A percentile compares a stretch with the other conserved stretches of the same genome.
Evolutionary conservation across 2,888 invertebrate genomes (phyloP).

Genomic region (Arrhopalites spinosus): DNA sequence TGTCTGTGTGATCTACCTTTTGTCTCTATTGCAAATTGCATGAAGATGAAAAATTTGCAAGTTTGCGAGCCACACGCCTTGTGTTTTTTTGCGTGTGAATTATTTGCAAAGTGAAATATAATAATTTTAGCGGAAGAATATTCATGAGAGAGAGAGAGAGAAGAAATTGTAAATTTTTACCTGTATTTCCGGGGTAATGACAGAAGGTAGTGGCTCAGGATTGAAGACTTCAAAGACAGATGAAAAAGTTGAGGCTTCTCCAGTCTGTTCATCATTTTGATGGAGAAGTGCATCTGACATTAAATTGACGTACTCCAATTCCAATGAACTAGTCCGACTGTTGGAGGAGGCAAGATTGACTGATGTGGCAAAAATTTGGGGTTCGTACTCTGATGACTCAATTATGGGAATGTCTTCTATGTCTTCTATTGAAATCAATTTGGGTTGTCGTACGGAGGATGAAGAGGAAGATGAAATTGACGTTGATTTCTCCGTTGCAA

Average conservation of each 20-base stretch:
- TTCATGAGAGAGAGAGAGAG: background rate
- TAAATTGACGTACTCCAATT: constrained; percentile 37
- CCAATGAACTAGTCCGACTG: constrained; percentile 27
- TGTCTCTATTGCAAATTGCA: too few species aligned
- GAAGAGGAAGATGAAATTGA: constrained; percentile 8
- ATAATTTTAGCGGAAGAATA: background rate
- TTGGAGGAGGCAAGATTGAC: constrained; percentile 24
- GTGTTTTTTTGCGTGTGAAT: background rate
- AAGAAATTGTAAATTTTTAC: constrained; percentile 13
- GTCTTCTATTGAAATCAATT: constrained; percentile 36
- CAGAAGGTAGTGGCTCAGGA: constrained; percentile 30
- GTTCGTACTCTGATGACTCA: constrained; percentile 49
- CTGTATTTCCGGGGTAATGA: constrained; percentile 41
- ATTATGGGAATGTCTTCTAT: constrained; percentile 12
- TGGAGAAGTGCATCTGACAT: constrained; percentile 33
- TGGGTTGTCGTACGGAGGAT: constrained; percentile 37
- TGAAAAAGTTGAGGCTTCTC: constrained; percentile 7
- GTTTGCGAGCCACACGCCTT: background rate
- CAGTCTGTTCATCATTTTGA: constrained; percentile 10
- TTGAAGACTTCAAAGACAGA: constrained; percentile 23
- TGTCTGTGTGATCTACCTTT: too few species aligned
- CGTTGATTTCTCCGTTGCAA: constrained; percentile 13
- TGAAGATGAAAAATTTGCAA: too few species aligned
- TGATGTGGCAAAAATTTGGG: constrained; percentile 46
- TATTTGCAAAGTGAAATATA: background rate